Conservation (phyloP, 2,797 vertebrate species). For the Orestias chungarensis region DNA sequence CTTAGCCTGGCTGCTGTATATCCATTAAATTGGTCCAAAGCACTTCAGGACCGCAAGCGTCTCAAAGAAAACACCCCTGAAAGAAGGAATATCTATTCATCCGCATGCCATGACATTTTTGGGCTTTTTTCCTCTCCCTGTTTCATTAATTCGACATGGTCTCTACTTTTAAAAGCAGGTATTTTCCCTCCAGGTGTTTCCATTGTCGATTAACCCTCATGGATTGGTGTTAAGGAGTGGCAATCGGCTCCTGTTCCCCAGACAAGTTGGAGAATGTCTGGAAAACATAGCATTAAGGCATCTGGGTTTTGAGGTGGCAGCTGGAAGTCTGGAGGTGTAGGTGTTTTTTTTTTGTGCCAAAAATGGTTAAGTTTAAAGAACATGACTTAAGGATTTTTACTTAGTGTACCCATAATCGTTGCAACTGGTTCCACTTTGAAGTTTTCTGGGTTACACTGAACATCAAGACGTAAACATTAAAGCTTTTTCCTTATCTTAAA, state of each 20-base stretch:
- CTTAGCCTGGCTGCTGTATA: conserved; percentile 52
- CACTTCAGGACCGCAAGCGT: conserved; percentile 78
- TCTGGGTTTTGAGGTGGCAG: conserved; percentile 51
- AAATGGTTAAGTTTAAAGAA: no score
- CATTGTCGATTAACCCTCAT: conserved; percentile 70
- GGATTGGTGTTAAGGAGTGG: conserved; percentile 70
- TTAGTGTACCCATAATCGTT: not conserved
- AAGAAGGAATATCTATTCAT: conserved; percentile 69
- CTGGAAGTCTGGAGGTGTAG: conserved; percentile 27
- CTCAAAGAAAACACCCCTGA: conserved; percentile 79
- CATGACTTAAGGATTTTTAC: no score
- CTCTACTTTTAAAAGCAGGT: conserved; percentile 39
- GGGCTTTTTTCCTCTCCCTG: conserved; percentile 36
- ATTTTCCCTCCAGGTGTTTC: conserved; percentile 69
- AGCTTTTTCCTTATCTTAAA: conserved; percentile 6
- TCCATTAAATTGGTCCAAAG: conserved; percentile 71
- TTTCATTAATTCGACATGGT: conserved; percentile 58
- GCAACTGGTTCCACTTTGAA: not conserved
- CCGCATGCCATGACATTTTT: conserved; percentile 53
- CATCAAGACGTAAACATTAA: not conserved
- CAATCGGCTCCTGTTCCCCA: conserved; percentile 60
- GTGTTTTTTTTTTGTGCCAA: no score
- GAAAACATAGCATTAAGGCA: conserved; percentile 51
- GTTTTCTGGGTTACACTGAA: conserved; percentile 3
- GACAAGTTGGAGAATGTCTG: conserved; percentile 60